phyloP scores from a whole-genome alignment of 1,140 invertebrate genomes.

The Drosophila auraria region DNA sequence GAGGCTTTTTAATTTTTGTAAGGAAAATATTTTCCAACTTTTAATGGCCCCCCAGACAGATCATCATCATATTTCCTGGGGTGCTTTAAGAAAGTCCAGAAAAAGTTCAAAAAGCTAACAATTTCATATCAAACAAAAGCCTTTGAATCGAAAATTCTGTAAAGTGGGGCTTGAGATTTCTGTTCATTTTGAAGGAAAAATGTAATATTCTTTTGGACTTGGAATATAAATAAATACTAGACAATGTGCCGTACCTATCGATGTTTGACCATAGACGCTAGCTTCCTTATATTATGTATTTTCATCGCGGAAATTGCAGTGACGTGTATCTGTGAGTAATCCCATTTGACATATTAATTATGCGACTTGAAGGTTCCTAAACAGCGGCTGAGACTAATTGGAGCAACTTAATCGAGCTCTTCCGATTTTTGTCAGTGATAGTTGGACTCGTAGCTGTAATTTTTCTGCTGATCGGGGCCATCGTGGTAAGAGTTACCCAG shows the following conservation, averaged over 20 bases:
- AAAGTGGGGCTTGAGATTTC: not conserved
- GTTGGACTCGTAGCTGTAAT: not conserved
- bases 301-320: not conserved
- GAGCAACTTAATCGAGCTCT: not conserved
- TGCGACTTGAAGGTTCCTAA: not conserved
- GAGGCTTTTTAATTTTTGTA: constrained; percentile 63
- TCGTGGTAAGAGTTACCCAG: not conserved
- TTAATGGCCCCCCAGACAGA: constrained; percentile 68
- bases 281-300: not conserved
- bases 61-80: constrained; percentile 48
- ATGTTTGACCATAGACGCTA: not conserved
- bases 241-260: not conserved
- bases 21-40: constrained; percentile 76
- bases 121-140: not conserved
- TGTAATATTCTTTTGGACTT: not conserved
- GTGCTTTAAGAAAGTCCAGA: not conserved
- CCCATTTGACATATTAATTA: not conserved
- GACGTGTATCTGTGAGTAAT: not conserved
- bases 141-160: not conserved
- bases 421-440: not conserved
- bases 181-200: not conserved
- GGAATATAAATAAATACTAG: not conserved
- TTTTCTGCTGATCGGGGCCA: not conserved
- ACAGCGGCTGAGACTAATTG: not conserved
- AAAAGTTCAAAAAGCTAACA: not conserved